A percentile compares a stretch with the other conserved stretches of the same genome.
Conservation (phyloP, 2,888 invertebrate species). For the Watsonalla binaria region DNA sequence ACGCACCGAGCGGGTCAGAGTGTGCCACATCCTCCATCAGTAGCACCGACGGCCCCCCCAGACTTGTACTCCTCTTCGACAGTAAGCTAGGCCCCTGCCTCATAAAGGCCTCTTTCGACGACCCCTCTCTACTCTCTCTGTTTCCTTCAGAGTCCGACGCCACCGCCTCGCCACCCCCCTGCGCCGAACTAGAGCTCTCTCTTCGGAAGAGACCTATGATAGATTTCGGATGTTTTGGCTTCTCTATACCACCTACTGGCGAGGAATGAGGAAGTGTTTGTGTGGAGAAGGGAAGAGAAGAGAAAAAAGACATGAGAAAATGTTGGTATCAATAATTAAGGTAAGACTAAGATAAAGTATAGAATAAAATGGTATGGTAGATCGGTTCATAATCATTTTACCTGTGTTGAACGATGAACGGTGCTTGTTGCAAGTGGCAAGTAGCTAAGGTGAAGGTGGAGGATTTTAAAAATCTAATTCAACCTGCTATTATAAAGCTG, state of each 20-base stretch:
- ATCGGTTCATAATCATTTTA: no score
- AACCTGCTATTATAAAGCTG: not conserved
- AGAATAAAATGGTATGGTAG: conserved; percentile 16
- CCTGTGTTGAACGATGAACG: no score
- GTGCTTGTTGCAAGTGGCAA: not conserved
- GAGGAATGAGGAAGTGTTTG: conserved; percentile 30
- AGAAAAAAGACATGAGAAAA: conserved; percentile 52
- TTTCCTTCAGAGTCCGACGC: conserved; percentile 79
- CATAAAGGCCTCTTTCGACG: conserved; percentile 59
- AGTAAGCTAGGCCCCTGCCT: conserved; percentile 62
- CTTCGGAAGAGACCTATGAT: conserved; percentile 93
- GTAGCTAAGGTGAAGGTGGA: not conserved
- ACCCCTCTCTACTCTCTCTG: conserved; percentile 62
- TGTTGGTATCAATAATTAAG: conserved; percentile 18
- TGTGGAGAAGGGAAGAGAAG: conserved; percentile 42
- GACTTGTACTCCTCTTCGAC: conserved; percentile 67
- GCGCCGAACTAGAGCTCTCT: conserved; percentile 87
- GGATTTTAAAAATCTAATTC: not conserved
- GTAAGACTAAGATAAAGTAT: conserved; percentile 18
- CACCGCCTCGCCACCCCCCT: conserved; percentile 70
- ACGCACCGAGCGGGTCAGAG: conserved; percentile 81
- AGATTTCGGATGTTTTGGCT: conserved; percentile 90
- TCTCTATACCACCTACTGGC: conserved; percentile 87
- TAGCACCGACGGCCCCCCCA: conserved; percentile 75
- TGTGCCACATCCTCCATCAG: conserved; percentile 81